phyloP scores from a whole-genome alignment of 1,140 invertebrate species.

The Agrilus planipennis region DNA sequence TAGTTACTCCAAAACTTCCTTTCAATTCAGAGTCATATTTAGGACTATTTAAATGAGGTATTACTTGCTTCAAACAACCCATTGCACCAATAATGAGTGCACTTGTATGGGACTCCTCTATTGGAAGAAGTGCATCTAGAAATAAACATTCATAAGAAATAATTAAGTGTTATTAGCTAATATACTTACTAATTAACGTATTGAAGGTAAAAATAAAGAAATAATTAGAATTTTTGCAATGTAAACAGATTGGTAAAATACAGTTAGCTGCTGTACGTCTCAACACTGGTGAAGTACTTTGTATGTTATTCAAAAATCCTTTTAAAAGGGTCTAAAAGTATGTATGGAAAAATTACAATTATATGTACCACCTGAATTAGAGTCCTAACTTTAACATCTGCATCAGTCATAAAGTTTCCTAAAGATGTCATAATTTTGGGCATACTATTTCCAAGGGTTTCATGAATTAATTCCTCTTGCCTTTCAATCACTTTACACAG shows the following conservation, averaged over 20 bases:
- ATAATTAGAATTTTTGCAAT: conserved; percentile 26
- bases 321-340: conserved; percentile 24
- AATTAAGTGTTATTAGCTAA: conserved; percentile 3
- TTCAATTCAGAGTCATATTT: conserved; percentile 12
- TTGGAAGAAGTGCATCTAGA: conserved; percentile 32
- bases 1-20: conserved; percentile 12
- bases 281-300: conserved; percentile 26
- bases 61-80: conserved; percentile 46
- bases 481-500: conserved; percentile 52
- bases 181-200: conserved; percentile 26
- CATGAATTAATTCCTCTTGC: conserved; percentile 60
- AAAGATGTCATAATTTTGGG: conserved; percentile 57
- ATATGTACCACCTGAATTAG: neutral
- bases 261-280: conserved; percentile 26
- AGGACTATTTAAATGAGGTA: conserved; percentile 38
- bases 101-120: conserved; percentile 33
- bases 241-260: conserved; percentile 25
- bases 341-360: conserved; percentile 4
- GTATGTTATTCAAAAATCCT: conserved; percentile 28
- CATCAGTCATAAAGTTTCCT: conserved; percentile 61
- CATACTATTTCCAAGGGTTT: conserved; percentile 54
- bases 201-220: conserved; percentile 28
- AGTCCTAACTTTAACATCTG: conserved; percentile 56
- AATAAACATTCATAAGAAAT: too few relatives aligned
- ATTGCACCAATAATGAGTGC: conserved; percentile 48